These are phyloP conservation scores for Strigamia transsilvanica DNA, from an alignment of 2,888 invertebrate species.

Conservation along the genomic window DNA sequence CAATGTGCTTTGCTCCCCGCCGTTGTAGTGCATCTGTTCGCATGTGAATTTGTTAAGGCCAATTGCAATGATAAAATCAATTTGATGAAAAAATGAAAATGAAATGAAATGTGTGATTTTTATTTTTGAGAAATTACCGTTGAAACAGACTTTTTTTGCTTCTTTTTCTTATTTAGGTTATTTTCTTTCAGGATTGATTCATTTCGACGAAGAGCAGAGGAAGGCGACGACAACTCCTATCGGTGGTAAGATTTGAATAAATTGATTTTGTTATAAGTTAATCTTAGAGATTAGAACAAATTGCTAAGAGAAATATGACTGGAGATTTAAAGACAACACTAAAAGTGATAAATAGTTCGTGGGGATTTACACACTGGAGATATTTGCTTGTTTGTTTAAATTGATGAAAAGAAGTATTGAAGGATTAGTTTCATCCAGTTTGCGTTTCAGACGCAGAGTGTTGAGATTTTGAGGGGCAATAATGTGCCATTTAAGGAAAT, in stretches of 20 bases:
- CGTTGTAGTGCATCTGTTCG: not conserved
- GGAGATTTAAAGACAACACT: too few species aligned
- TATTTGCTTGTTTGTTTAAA: too few species aligned
- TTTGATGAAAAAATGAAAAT: not conserved
- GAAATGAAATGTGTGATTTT: not conserved
- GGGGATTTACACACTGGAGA: too few species aligned
- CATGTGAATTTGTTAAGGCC: not conserved
- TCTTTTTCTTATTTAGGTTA: constrained; percentile 8
- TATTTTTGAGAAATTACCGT: not conserved
- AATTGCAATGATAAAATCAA: not conserved
- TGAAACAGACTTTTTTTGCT: not conserved
- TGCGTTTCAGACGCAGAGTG: too few species aligned
- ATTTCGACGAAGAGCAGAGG: constrained; percentile 49
- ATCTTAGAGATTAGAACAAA: not conserved
- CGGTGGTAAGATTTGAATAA: constrained; percentile 29
- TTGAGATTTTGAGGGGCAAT: too few species aligned
- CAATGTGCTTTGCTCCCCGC: not conserved
- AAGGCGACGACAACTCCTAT: constrained; percentile 43
- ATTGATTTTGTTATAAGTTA: not conserved
- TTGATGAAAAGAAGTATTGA: too few species aligned
- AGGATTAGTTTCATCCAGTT: too few species aligned
- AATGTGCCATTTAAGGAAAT: too few species aligned
- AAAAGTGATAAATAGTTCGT: too few species aligned
- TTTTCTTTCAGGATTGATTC: constrained; percentile 42
- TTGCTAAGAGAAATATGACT: too few species aligned